These are phyloP conservation scores for Schizopygopsis malacanthus DNA, from an alignment of 2,797 vertebrate species.

Conservation along the genomic window DNA sequence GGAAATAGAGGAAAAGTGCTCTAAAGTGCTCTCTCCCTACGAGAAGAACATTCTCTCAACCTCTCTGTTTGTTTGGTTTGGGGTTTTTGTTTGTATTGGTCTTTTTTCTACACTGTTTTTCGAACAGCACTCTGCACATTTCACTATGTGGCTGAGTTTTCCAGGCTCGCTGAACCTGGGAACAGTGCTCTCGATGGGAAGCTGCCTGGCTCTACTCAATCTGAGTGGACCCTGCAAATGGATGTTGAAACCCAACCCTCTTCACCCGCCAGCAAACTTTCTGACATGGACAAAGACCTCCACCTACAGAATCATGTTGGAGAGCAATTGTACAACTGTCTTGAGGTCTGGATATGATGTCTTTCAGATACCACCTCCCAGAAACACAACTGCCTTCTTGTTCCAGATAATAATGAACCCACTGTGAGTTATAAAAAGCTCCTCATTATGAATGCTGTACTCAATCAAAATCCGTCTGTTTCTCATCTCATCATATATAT, in stretches of 20 bases:
- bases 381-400: slow-evolving; percentile 1
- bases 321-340: neutral
- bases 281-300: slow-evolving; percentile 9
- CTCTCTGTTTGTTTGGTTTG: slow-evolving; percentile 19
- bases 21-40: slow-evolving; percentile 50
- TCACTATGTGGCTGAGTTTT: neutral
- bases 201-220: neutral
- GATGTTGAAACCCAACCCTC: neutral
- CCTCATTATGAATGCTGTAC: neutral
- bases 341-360: neutral
- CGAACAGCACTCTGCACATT: slow-evolving; percentile 50
- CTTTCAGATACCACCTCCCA: neutral
- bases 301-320: neutral
- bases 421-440: neutral
- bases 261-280: neutral
- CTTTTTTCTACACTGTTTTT: slow-evolving; percentile 53
- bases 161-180: neutral
- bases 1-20: slow-evolving; percentile 30
- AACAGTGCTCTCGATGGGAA: neutral
- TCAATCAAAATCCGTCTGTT: neutral
- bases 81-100: slow-evolving; percentile 32
- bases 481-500: slow-evolving; percentile 1
- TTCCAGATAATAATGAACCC: neutral
- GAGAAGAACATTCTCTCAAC: slow-evolving; percentile 22
- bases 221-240: slow-evolving; percentile 9